A percentile compares a stretch with the other conserved stretches of the same genome.
Conservation (phyloP, 2,888 invertebrate genomes). For the Uloborus plumipes region DNA sequence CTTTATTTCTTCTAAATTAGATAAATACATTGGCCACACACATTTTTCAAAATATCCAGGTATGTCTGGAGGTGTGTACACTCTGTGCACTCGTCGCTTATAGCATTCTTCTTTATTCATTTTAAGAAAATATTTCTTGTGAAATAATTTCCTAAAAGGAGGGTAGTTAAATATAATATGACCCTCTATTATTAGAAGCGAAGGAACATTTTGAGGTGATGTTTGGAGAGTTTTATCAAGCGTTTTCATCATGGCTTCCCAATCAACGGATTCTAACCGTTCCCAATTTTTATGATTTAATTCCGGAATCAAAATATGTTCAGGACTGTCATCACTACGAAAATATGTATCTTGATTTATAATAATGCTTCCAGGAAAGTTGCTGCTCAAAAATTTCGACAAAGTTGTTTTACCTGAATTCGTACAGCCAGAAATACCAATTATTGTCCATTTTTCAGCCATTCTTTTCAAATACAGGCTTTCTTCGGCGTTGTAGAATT, state of each 20-base stretch:
- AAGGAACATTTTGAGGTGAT: conserved; percentile 4
- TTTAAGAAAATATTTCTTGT: conserved; percentile 82
- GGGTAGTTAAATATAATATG: conserved; percentile 65
- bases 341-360: conserved; percentile 86
- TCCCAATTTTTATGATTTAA: conserved; percentile 67
- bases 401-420: conserved; percentile 87
- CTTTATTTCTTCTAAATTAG: conserved; percentile 69
- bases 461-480: neutral
- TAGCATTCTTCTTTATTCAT: conserved; percentile 80
- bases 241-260: conserved; percentile 54
- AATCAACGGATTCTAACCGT: conserved; percentile 62
- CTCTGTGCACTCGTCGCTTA: conserved; percentile 76
- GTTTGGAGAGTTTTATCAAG: conserved; percentile 27
- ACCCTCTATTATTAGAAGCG: conserved; percentile 65
- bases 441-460: conserved; percentile 30
- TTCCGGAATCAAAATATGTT: conserved; percentile 49
- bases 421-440: conserved; percentile 77
- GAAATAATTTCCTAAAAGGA: conserved; percentile 74
- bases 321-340: conserved; percentile 67
- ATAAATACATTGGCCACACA: conserved; percentile 89
- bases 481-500: too few species aligned
- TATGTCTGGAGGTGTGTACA: conserved; percentile 89
- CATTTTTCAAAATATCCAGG: conserved; percentile 88
- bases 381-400: conserved; percentile 75
- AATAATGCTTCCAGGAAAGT: conserved; percentile 72